Evolutionary conservation across 2,113 vertebrate genomes (phyloP).

Genomic region (Rhadina sibilatrix): DNA sequence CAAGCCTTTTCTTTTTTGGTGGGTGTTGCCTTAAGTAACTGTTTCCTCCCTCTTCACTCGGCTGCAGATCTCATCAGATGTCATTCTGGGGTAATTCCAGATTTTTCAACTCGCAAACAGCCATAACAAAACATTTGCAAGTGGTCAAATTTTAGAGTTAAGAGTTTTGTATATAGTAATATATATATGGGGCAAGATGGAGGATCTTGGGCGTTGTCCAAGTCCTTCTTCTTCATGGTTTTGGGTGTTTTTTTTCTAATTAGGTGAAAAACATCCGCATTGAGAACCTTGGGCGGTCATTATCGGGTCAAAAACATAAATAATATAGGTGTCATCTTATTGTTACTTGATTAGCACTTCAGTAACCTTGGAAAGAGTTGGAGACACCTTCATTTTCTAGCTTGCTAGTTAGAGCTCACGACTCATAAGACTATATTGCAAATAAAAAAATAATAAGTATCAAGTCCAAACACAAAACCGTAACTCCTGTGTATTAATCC

Average conservation of each 20-base stretch:
- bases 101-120: neutral
- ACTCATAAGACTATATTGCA: too few relatives aligned
- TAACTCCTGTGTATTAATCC: too few relatives aligned
- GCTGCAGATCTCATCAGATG: neutral
- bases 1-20: neutral
- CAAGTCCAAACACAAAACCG: too few relatives aligned
- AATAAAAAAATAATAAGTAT: too few relatives aligned
- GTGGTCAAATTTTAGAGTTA: fast-evolving
- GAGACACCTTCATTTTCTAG: neutral
- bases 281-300: neutral
- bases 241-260: neutral
- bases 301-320: neutral
- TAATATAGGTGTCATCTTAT: neutral
- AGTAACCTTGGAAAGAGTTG: neutral
- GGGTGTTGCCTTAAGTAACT: neutral
- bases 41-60: neutral
- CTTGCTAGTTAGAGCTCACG: neutral
- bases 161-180: neutral
- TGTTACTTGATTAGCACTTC: neutral
- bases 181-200: neutral
- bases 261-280: neutral
- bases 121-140: neutral
- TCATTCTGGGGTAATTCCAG: neutral
- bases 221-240: neutral
- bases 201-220: neutral